Evolutionary conservation across 2,113 vertebrate genomes (phyloP).

Genomic region (Archocentrus centrarchus): DNA sequence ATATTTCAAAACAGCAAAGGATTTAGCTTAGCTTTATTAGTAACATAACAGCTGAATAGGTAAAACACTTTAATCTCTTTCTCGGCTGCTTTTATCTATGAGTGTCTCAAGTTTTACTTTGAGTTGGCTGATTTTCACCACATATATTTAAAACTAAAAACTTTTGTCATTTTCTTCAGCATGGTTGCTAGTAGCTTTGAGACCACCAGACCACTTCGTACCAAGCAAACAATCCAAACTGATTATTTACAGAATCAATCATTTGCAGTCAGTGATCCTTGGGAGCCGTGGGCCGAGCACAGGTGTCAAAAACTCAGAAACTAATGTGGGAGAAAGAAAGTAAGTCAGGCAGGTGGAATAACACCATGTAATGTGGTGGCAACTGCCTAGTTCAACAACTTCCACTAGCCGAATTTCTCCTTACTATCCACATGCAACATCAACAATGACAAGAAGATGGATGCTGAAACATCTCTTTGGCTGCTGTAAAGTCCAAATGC

Average conservation of each 20-base stretch:
- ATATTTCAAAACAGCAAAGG: background rate
- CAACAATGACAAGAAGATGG: background rate
- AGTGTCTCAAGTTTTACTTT: background rate
- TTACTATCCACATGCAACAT: conserved; percentile 10
- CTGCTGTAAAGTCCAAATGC: background rate
- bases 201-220: background rate
- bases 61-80: background rate
- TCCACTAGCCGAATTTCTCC: background rate
- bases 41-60: background rate
- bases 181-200: background rate
- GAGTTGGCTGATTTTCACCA: background rate
- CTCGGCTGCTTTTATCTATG: background rate
- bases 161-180: background rate
- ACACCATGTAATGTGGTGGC: background rate
- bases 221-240: background rate
- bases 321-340: background rate
- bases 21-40: background rate
- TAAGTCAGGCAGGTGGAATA: background rate
- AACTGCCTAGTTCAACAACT: background rate
- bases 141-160: background rate
- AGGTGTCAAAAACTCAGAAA: background rate
- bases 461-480: conserved; percentile 5
- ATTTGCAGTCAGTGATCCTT: background rate
- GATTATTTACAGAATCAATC: background rate
- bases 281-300: background rate